Conservation (phyloP, 2,888 invertebrate species). For the Chromoteleia sp. region DNA sequence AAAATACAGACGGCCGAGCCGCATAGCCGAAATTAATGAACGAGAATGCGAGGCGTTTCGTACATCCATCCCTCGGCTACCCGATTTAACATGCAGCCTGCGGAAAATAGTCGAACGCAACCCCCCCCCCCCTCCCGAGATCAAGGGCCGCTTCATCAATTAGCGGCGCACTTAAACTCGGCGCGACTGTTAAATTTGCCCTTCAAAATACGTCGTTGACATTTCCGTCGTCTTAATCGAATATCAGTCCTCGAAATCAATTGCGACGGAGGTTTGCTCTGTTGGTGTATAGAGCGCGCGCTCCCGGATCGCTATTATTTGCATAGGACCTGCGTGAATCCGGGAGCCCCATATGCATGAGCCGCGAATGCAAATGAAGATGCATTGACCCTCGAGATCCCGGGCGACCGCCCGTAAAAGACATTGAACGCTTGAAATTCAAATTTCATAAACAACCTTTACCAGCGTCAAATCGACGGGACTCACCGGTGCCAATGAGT, state of each 20-base stretch:
- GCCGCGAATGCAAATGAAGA: constrained; percentile 53
- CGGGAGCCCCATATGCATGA: constrained; percentile 51
- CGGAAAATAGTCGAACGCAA: constrained; percentile 20
- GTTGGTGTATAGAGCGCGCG: constrained; percentile 12
- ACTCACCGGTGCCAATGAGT: constrained; percentile 49
- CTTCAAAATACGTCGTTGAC: constrained; percentile 30
- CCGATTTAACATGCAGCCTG: not conserved
- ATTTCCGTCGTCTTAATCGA: constrained; percentile 49
- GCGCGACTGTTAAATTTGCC: constrained; percentile 31
- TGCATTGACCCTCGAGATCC: constrained; percentile 61
- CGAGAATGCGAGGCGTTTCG: not conserved
- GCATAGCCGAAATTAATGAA: constrained; percentile 5
- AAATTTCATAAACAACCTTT: constrained; percentile 48
- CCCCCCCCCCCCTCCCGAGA: too few relatives aligned
- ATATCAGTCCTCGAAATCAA: constrained; percentile 47
- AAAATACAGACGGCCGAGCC: not conserved
- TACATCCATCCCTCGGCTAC: too few relatives aligned
- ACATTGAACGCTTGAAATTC: constrained; percentile 59
- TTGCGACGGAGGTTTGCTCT: constrained; percentile 33
- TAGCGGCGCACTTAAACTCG: constrained; percentile 10
- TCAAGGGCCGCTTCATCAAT: constrained; percentile 35
- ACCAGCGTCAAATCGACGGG: constrained; percentile 13
- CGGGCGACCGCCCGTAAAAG: constrained; percentile 48
- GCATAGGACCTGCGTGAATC: constrained; percentile 52
- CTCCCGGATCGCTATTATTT: constrained; percentile 46